These are phyloP conservation scores for Pipistrellus kuhlii DNA, from an alignment of 2,797 vertebrate genomes.

Conservation along the genomic window DNA sequence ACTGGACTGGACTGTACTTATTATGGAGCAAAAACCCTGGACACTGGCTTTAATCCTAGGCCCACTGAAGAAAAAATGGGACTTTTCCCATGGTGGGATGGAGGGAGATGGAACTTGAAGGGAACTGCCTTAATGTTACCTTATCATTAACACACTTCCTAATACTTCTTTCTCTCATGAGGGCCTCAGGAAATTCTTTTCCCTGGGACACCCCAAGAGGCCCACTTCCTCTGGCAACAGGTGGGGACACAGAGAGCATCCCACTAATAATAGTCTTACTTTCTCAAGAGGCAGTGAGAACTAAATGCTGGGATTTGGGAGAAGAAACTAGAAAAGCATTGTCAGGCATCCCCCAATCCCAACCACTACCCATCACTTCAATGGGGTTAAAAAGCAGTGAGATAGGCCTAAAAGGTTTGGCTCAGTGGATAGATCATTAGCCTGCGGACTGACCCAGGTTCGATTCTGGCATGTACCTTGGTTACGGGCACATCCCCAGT, in stretches of 20 bases:
- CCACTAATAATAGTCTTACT: not conserved
- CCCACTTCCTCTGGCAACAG: not conserved
- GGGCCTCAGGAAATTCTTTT: not conserved
- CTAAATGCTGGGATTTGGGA: slow-evolving; percentile 13
- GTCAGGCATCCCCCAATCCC: no score
- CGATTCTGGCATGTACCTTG: no score
- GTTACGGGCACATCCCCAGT: no score
- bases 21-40: not conserved
- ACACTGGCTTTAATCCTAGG: not conserved
- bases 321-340: not conserved
- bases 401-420: no score
- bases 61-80: not conserved
- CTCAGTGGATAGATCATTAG: no score
- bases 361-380: not conserved
- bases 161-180: not conserved
- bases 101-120: not conserved
- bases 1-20: not conserved
- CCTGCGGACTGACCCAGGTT: no score
- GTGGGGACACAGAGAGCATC: not conserved
- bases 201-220: not conserved
- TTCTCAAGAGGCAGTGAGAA: not conserved
- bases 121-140: not conserved
- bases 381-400: not conserved
- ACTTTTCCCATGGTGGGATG: not conserved
- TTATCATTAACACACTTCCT: not conserved